Evolutionary conservation across 2,113 vertebrate genomes (phyloP), one percentile per base, ranked within the genome.

Genomic region (Electrona antarctica): DNA sequence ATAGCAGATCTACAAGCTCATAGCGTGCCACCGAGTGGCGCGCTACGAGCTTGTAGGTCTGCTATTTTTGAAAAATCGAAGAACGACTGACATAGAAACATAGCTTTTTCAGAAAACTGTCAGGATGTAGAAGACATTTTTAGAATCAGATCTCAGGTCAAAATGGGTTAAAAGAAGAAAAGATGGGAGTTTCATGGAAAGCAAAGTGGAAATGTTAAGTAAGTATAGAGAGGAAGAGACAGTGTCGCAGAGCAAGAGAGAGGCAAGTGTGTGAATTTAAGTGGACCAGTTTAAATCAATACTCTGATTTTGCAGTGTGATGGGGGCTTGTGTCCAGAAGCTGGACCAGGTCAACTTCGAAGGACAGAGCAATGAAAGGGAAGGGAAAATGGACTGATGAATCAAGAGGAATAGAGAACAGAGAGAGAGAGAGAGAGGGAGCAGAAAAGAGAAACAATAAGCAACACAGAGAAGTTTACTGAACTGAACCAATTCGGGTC

Each of bases 261-360:
- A 57, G 41, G 41, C 33, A 11, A 11, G 3, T 46, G 8, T 3
- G 14, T 60, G 28, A 6, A 45, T 41, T 1, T 8, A 78, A 54
- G 21, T 71, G 41, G 68, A 61, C n/a, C 59, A 68, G 66, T 41
- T 41, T 41, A 41, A 41, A 41, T 41, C 33, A 41, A 41, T 41
- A 41, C 33, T 41, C 33, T 41, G 33, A 41, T 41, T 41, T 41
- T 2, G 33, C 33, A 62, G 55, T 81, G 73, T 87, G 90, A 91
- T 86, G 14, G 85, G 74, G 60, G 75, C 64, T n/a, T 74, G 64
- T 13, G 76, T 89, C 87, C 88, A 89, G 70, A 71, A 82, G 78
- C 67, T 88, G 2, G 82, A 90, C 86, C 88, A 91, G 8, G 89
- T 84, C 78, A 90, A 81, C 65, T 67, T 90, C 87, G 92, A 15